A percentile compares a stretch with the other conserved stretches of the same genome.
phyloP scores from a whole-genome alignment of 2,113 vertebrate species.

The Accipiter virgatus region DNA sequence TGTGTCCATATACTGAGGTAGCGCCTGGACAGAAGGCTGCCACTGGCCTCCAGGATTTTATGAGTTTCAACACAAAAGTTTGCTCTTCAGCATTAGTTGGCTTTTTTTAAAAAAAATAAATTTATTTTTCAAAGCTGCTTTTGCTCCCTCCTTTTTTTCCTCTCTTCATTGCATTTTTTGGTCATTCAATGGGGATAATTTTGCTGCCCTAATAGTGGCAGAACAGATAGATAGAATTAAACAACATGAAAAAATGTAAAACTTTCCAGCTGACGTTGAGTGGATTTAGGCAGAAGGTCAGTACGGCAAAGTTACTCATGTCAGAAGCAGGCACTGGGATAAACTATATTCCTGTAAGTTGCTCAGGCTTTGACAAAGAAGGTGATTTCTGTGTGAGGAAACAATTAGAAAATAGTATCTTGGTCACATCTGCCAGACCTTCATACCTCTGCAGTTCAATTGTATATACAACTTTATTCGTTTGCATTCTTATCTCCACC shows the following conservation, averaged over 20 bases:
- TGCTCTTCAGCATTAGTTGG: neutral
- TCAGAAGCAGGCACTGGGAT: neutral
- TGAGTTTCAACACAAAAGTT: neutral
- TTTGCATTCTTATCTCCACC: neutral
- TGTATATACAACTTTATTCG: neutral
- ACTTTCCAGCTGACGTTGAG: accelerated
- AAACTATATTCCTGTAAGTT: neutral
- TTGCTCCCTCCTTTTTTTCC: accelerated
- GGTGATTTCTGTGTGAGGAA: slow-evolving; percentile 7
- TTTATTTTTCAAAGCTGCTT: neutral
- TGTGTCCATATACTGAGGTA: accelerated
- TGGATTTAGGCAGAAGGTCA: neutral
- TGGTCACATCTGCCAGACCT: neutral
- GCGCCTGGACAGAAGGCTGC: neutral
- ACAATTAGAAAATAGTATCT: neutral
- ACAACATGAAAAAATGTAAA: neutral
- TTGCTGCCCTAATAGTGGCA: neutral
- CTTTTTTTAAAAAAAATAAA: too few species aligned
- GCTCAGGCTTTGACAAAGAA: neutral
- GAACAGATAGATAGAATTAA: neutral
- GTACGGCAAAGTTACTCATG: neutral
- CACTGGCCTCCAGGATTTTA: neutral
- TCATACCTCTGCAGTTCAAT: neutral
- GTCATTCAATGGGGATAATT: neutral
- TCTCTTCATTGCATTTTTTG: neutral